Evolutionary conservation across 2,113 vertebrate species (phyloP).

Genomic region (Laterallus jamaicensis): DNA sequence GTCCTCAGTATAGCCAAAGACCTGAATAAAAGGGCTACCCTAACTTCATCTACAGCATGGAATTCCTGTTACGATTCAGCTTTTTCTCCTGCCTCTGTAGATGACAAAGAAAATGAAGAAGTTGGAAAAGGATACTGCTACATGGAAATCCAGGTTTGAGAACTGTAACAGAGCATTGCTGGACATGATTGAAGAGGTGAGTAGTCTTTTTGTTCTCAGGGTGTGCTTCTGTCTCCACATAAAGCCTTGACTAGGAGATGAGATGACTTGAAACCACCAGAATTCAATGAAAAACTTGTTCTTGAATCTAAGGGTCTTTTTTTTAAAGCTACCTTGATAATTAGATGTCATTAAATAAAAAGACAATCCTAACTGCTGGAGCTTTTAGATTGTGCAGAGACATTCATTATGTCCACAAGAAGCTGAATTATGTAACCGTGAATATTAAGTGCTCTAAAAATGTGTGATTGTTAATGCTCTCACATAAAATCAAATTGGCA

Average conservation of each 20-base stretch:
- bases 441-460: conserved; percentile 46
- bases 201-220: not conserved
- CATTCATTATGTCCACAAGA: not conserved
- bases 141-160: conserved; percentile 95
- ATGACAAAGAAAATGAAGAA: conserved; percentile 97
- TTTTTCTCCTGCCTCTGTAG: conserved; percentile 72
- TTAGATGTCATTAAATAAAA: not conserved
- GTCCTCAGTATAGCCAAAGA: not conserved
- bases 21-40: not conserved
- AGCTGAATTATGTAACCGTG: conserved; percentile 18
- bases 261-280: not conserved
- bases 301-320: not conserved
- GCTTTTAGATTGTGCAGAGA: not conserved
- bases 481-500: not conserved
- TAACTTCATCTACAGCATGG: not conserved
- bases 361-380: not conserved
- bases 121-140: conserved; percentile 90
- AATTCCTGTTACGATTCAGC: not conserved
- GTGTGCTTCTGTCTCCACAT: not conserved
- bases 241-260: not conserved
- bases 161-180: conserved; percentile 93
- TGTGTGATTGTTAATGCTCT: not conserved
- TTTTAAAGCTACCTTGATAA: not conserved
- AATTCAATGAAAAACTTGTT: not conserved
- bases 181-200: conserved; percentile 96